Evolutionary conservation across 2,888 invertebrate genomes (phyloP).

Genomic region (Dicyrtoma fusca): DNA sequence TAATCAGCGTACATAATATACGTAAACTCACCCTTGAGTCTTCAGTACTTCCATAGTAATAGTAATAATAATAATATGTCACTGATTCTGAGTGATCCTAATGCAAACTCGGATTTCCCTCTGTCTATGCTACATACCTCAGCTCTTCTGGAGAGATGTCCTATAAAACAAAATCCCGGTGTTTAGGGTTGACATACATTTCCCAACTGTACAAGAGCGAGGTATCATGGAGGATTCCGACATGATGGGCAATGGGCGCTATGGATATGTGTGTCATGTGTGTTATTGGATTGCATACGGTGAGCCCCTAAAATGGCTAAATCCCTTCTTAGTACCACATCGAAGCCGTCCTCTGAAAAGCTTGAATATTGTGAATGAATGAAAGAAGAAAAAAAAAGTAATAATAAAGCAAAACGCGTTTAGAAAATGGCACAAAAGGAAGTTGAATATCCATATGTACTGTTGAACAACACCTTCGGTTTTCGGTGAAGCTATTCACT

Average conservation of each 20-base stretch:
- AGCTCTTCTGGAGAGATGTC: not conserved
- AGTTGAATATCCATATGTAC: constrained; percentile 28
- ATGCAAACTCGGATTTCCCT: constrained; percentile 1
- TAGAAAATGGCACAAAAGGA: constrained; percentile 40
- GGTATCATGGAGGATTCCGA: too few relatives aligned
- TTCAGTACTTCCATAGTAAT: constrained; percentile 15
- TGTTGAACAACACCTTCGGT: constrained; percentile 31
- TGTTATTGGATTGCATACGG: constrained; percentile 1
- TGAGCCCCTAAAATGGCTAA: constrained; percentile 39
- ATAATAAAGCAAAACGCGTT: constrained; percentile 35
- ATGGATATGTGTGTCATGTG: not conserved
- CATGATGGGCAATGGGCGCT: too few relatives aligned
- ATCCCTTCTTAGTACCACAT: constrained; percentile 37
- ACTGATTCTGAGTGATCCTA: constrained; percentile 8
- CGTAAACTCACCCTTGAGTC: constrained; percentile 25
- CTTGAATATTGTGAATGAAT: constrained; percentile 39
- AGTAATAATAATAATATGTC: constrained; percentile 14
- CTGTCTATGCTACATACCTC: constrained; percentile 1
- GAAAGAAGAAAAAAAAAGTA: constrained; percentile 34
- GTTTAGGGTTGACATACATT: not conserved
- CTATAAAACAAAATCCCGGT: not conserved
- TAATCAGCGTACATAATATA: constrained; percentile 19
- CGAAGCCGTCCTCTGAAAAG: constrained; percentile 13
- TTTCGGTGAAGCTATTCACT: constrained; percentile 20
- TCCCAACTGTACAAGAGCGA: too few relatives aligned